Evolutionary conservation across 1,140 invertebrate genomes (phyloP), one percentile per base, ranked within the genome.

Genomic region (Prorops nasuta): DNA sequence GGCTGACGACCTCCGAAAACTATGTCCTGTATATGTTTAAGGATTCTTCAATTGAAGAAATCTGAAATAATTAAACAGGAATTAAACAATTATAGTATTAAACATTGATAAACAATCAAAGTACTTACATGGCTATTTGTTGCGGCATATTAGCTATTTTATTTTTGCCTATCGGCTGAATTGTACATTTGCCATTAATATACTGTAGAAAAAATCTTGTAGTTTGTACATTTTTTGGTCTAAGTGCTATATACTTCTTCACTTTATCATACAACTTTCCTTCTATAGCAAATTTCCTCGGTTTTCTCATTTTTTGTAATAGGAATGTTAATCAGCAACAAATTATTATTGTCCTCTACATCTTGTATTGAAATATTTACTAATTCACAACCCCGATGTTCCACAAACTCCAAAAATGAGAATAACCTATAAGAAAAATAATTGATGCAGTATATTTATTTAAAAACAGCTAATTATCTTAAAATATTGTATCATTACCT

Each of bases 81-180:
- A n/a, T n/a, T n/a, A n/a, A n/a, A n/a, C n/a, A n/a, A n/a, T 28
- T 28, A 28, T 6, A 10, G 10, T 28, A 28, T 28, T 28, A 28
- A 10, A 6, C 4, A 28, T 10, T 6, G 10, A 10, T 28, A 28
- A 28, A 28, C 10, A 28, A 10, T 28, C 24, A 28, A 6, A 10
- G 24, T 43, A 43, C 1, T 3, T 24, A 43, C 22, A 24, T 17
- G 1, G 41, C 41, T n/a, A 43, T 43, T 43, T 43, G 41, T 43
- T 43, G 22, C 14, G 41, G 41, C 41, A 43, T 43, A 7, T 19
- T 24, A 10, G 41, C 20, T n/a, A 43, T 24, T 28, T 43, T 43
- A 31, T 24, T 24, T 43, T 43, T 43, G 14, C 41, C 41, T 16
- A 43, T 43, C 3, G 22, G 20, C 19, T 43, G 21, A 10, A 8